Base-by-base conservation (phyloP, 2,888 invertebrate genomes). In the Trachelus stipa region DNA sequence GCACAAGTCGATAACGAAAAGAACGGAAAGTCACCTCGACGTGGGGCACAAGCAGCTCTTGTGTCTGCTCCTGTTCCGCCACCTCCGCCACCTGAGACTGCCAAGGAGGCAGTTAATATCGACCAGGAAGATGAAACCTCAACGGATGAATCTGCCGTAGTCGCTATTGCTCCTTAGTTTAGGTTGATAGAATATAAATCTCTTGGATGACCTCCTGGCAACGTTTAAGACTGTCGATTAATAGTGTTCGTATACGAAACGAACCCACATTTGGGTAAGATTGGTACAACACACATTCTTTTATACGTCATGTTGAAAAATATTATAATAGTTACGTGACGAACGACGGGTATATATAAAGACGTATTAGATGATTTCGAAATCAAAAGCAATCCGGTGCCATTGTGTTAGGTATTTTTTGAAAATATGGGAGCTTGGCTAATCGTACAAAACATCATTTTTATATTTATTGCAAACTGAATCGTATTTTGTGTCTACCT, bases 1-100 rank as follows among this genome's bases (percentile, higher is more conserved):
- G 96, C 97, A 40, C 96, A 95, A 85, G 79, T 81, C 37, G 89
- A 87, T 68, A 85, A 87, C 15, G 86, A 88, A 73, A 83, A 80
- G 12, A 77, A 75, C 40, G 75, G 76, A n/a, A 89, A 88, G 78
- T 88, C 87, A 12, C 83, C 86, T 15, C 73, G 75, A 12, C 83
- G 85, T 73, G 84, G 85, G 76, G 84, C 23, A 23, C 56, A 56
- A 56, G 56, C 23, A 23, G 23, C 56, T 56, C 71, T 31, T 31
- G 31, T 34, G 12, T 15, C 33, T 11, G 71, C 71, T 34, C 75
- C 81, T 4, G 34, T 37, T 69, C 73, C 83, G 30, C 79, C 83
- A 69, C 79, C 85, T 31, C 81, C 83, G 33, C 85, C 87, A 30
- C 84, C 87, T n/a, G 91, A 91, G 86, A 88, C 88, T 31, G 86